Conservation (phyloP, 2,888 invertebrate species). For the Lamellibrachia satsuma region DNA sequence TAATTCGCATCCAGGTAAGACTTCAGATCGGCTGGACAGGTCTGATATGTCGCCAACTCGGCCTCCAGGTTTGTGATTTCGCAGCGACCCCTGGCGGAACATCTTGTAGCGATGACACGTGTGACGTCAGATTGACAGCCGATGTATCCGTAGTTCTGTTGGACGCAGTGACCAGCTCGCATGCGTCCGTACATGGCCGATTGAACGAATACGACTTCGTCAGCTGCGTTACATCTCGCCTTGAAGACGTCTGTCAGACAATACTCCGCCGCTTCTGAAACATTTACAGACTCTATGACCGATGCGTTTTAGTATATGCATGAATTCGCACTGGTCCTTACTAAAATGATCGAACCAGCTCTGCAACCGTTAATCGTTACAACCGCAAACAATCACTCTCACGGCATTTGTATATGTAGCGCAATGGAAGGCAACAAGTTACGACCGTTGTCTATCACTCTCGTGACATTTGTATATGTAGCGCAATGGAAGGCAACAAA, state of each 20-base stretch:
- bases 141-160: slow-evolving; percentile 23
- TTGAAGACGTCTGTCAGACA: slow-evolving; percentile 23
- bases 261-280: neutral
- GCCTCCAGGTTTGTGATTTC: slow-evolving; percentile 13
- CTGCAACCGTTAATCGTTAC: too few relatives aligned
- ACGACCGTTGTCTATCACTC: neutral
- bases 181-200: slow-evolving; percentile 24
- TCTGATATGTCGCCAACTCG: neutral
- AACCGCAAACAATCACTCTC: too few relatives aligned
- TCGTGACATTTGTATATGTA: neutral
- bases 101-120: neutral
- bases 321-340: too few relatives aligned
- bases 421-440: neutral
- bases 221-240: neutral
- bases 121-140: neutral
- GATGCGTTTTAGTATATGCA: too few relatives aligned
- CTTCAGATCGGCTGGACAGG: neutral
- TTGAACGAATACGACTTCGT: slow-evolving; percentile 19
- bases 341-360: too few relatives aligned
- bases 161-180: slow-evolving; percentile 24
- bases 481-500: neutral
- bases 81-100: neutral
- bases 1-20: neutral
- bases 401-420: too few relatives aligned
- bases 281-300: too few relatives aligned